Evolutionary conservation across 2,113 vertebrate genomes (phyloP).

Genomic region (Nothocercus julius): DNA sequence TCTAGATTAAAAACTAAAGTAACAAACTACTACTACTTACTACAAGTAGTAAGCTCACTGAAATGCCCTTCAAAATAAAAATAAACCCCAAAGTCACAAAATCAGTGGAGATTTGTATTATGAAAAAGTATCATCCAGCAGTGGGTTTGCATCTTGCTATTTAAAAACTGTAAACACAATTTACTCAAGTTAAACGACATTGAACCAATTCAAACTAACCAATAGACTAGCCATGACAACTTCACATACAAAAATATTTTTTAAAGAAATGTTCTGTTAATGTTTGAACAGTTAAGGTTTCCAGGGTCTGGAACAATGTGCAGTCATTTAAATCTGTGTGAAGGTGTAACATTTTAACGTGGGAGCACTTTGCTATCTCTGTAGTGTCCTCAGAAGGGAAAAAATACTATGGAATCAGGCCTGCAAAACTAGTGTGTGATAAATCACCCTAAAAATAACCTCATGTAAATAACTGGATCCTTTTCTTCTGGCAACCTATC

Average conservation of each 20-base stretch:
- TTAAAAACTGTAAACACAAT: background rate
- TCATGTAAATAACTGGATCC: background rate
- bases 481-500: background rate
- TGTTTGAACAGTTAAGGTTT: background rate
- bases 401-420: background rate
- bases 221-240: background rate
- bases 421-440: background rate
- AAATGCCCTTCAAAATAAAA: background rate
- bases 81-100: background rate
- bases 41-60: background rate
- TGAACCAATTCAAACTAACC: background rate
- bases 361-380: background rate
- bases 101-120: background rate
- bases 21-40: background rate
- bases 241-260: background rate
- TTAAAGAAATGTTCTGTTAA: background rate
- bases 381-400: background rate
- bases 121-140: background rate
- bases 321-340: background rate
- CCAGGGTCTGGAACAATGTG: background rate
- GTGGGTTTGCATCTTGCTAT: background rate
- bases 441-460: background rate
- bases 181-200: background rate
- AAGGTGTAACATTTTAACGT: background rate
- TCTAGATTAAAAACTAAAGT: background rate